These are phyloP conservation scores for Tenebrosternarchus preto DNA, from an alignment of 2,113 vertebrate genomes.

Conservation along the genomic window DNA sequence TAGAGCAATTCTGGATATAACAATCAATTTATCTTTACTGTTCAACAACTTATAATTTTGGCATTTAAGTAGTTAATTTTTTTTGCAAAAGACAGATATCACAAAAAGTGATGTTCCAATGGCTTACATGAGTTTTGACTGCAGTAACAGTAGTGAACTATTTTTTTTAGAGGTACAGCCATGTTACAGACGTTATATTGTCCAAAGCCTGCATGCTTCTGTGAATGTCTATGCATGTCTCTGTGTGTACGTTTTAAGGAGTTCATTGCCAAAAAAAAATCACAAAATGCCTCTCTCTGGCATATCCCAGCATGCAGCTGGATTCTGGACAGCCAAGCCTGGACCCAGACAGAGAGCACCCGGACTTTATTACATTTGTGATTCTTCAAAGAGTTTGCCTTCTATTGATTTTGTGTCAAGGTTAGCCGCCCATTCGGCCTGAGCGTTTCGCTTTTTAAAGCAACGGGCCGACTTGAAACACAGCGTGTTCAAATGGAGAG, in stretches of 20 bases:
- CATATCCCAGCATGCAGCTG: constrained; percentile 40
- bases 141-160: too few relatives aligned
- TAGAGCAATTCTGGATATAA: too few relatives aligned
- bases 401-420: constrained; percentile 84
- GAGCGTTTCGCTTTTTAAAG: constrained; percentile 78
- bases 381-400: constrained; percentile 85
- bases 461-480: constrained; percentile 76
- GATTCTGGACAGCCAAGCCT: neutral
- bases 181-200: too few relatives aligned
- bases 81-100: too few relatives aligned
- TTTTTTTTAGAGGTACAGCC: too few relatives aligned
- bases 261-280: constrained; percentile 30
- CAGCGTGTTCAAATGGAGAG: constrained; percentile 72
- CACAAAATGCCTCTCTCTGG: constrained; percentile 25
- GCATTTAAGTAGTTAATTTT: too few relatives aligned
- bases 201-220: neutral
- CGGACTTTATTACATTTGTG: constrained; percentile 80
- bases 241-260: neutral
- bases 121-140: too few relatives aligned
- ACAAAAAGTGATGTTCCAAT: too few relatives aligned
- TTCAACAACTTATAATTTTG: too few relatives aligned
- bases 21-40: too few relatives aligned
- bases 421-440: constrained; percentile 79
- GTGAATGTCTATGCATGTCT: neutral
- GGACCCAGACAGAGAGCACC: constrained; percentile 65